Evolutionary conservation across 2,113 vertebrate genomes (phyloP), one percentile per base, ranked within the genome.

Genomic region (Gulo gulo): DNA sequence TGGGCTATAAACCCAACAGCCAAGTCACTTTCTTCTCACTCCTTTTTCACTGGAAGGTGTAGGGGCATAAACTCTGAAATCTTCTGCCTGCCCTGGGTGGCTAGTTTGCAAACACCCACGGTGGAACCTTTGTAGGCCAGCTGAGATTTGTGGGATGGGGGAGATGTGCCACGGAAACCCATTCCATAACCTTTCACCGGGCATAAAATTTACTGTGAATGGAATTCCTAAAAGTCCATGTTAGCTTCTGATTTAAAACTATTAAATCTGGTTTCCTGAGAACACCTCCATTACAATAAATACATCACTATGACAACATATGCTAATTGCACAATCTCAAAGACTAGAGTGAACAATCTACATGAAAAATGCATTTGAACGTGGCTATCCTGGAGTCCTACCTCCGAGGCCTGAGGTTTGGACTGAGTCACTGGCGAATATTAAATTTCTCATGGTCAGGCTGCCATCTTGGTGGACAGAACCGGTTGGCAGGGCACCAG

Each of bases 171-270:
- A 74, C 0, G 4, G 94, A 98, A 98, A 98, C 36, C 97, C 74
- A 98, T 98, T 98, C 97, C 94, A 95, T 97, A 97, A 95, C 88
- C 97, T 98, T 98, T 98, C 98, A 98, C 92, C 80, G 93, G 67
- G 81, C 91, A 71, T 76, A 93, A 96, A 98, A 99, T 98, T 98
- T 98, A 98, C 97, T 98, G 98, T 97, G 97, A 98, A 96, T 96
- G 95, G 97, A 93, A 95, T 65, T 83, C 94, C 94, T 97, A 94
- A 97, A 98, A 84, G 80, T 94, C 95, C 89, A 31, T 4, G 50
- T 87, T 96, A 84, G 94, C 96, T 94, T 98, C 96, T 98, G 98
- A 98, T 98, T 98, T 98, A 98, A 98, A 98, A 93, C 97, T 84
- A 96, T 94, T 95, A 97, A 97, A 96, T 52, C 86, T 84, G 86